Base-by-base conservation (phyloP, 2,113 vertebrate species). In the Aegithalos caudatus region DNA sequence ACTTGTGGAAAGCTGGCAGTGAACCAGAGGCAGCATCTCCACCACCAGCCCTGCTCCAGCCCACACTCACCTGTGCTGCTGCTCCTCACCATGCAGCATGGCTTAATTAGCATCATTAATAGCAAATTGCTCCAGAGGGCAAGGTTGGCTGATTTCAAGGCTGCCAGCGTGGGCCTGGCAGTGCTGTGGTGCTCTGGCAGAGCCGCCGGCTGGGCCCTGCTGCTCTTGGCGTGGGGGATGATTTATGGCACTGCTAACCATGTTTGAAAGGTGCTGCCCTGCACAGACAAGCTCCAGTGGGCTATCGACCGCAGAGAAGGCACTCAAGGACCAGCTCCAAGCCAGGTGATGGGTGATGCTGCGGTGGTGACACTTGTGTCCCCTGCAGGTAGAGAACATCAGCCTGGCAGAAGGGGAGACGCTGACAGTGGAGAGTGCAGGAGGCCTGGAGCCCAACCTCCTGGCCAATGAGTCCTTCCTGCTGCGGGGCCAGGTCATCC, bases 401-500 rank as follows among this genome's bases (percentile, higher is more conserved):
- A 99, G 98, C 96, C 98, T 99, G 38, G 97, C 40, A 4, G 99
- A 99, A 28, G 99, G 99, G 15, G 99, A 99, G 93, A 98, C 92
- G 0, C 94, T 99, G 90, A 98, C 97, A 0, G 98, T 99, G 93
- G 99, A 99, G 97, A 98, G 98, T 9, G 33, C 97, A 1, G 99
- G 98, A 6, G 98, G 98, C 1, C 76, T 97, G 37, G 98, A 99
- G 89, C 98, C 99, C 24, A 92, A 97, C 33, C 97, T 98, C n/a
- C 95, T 99, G 97, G 99, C 99, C 97, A 99, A 99, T 6, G 98
- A 99, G 95, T 99, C 99, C 83, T 99, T 99, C 96, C 98, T 99
- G 87, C 98, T 99, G 95, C 98, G 98, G 69, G 99, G 99, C 27
- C 98, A 99, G 94, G 98, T 99, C 48, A 98, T 99, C 76, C 98